Evolutionary conservation across 2,888 invertebrate species (phyloP).

Genomic region (Formica aserva): DNA sequence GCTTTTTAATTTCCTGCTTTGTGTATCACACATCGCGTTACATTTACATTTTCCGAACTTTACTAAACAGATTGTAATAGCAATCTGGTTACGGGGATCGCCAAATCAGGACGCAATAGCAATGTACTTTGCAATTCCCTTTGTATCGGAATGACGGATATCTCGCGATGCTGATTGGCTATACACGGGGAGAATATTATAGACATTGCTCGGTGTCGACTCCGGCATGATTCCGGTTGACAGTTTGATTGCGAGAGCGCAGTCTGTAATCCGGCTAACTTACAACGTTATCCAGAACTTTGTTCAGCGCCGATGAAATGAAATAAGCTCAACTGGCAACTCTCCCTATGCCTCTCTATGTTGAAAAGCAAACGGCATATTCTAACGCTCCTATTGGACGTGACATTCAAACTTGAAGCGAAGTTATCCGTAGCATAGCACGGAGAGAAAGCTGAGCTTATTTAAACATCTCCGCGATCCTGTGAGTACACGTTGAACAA

Average conservation of each 20-base stretch:
- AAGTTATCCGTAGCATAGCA: constrained; percentile 14
- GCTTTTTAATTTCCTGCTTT: neutral
- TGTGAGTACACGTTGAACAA: neutral
- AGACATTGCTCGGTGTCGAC: constrained; percentile 55
- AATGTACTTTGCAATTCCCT: constrained; percentile 78
- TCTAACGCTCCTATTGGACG: constrained; percentile 24
- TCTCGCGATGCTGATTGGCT: constrained; percentile 71
- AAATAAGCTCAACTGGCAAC: constrained; percentile 49
- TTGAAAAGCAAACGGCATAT: constrained; percentile 48
- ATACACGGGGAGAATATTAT: constrained; percentile 45
- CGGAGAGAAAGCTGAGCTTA: constrained; percentile 27
- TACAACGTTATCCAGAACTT: constrained; percentile 52
- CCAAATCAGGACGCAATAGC: constrained; percentile 67
- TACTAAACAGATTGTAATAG: constrained; percentile 41
- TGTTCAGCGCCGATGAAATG: constrained; percentile 50
- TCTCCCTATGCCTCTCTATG: neutral
- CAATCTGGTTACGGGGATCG: constrained; percentile 39
- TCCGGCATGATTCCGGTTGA: constrained; percentile 61
- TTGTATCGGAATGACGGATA: constrained; percentile 73
- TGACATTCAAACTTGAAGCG: constrained; percentile 51
- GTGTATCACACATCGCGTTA: neutral
- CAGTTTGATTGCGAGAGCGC: constrained; percentile 69
- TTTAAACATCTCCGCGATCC: constrained; percentile 22
- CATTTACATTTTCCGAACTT: neutral
- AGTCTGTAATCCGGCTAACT: constrained; percentile 49